Conservation (phyloP, 92 coral and sea anemone genomes). For the Heteractis magnifica region DNA sequence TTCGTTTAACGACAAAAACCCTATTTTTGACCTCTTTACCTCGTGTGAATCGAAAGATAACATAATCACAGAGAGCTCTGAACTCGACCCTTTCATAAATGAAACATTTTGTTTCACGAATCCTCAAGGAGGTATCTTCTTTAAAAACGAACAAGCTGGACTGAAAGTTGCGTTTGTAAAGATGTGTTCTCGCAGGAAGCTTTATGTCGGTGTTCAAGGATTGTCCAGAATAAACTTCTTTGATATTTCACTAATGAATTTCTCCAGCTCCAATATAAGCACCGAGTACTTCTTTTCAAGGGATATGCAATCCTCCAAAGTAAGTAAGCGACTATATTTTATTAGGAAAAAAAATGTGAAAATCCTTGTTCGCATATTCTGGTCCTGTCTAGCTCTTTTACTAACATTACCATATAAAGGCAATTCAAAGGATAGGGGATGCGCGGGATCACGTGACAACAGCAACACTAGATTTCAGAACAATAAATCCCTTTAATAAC, state of each 20-base stretch:
- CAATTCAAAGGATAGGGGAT: no score
- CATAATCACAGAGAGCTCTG: background rate
- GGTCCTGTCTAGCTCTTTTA: no score
- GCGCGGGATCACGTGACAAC: no score
- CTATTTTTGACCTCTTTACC: slow-evolving; percentile 30
- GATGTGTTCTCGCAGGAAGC: slow-evolving; percentile 37
- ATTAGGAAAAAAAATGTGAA: no score
- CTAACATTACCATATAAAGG: no score
- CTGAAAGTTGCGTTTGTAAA: slow-evolving; percentile 22
- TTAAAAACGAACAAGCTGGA: background rate
- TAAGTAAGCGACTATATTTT: background rate
- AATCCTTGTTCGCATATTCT: no score
- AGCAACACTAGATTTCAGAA: no score
- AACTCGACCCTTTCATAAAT: slow-evolving; percentile 25
- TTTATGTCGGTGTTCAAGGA: slow-evolving; percentile 62
- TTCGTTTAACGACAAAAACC: slow-evolving; percentile 50
- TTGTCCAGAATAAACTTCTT: slow-evolving; percentile 37
- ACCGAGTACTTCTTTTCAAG: background rate
- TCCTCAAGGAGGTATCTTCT: slow-evolving; percentile 26
- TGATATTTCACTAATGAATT: slow-evolving; percentile 54
- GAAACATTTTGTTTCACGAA: slow-evolving; percentile 35
- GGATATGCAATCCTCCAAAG: background rate
- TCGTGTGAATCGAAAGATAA: slow-evolving; percentile 31
- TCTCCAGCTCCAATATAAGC: background rate
- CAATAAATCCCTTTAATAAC: no score